Percentiles rank a stretch among this genome's conserved stretches.
Conservation (phyloP, 2,113 vertebrate species). For the Lamprotornis superbus region DNA sequence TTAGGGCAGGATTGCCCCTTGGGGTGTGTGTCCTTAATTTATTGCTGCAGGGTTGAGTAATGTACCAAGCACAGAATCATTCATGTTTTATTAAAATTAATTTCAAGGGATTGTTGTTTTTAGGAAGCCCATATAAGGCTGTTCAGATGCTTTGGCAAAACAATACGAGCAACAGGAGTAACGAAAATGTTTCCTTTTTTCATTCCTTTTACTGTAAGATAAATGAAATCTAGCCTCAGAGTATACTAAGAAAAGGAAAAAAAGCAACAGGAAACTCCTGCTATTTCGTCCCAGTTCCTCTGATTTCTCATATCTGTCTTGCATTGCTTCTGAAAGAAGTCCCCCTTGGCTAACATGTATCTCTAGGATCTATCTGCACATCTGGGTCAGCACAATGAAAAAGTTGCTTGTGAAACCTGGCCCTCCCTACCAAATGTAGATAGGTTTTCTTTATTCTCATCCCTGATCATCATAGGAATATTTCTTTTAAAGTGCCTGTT, state of each 20-base stretch:
- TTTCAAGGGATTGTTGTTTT: slow-evolving; percentile 19
- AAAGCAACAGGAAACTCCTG: neutral
- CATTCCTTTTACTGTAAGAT: neutral
- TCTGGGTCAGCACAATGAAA: neutral
- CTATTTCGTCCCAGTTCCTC: neutral
- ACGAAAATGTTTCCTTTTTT: neutral
- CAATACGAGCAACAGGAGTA: neutral
- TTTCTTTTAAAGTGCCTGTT: neutral
- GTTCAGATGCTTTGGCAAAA: neutral
- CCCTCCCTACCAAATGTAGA: neutral
- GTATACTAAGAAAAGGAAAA: neutral
- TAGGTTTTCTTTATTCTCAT: neutral
- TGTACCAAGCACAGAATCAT: slow-evolving; percentile 6
- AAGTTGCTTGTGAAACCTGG: neutral
- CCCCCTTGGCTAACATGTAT: neutral
- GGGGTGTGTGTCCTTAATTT: slow-evolving; percentile 27
- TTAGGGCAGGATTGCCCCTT: slow-evolving; percentile 11
- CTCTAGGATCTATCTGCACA: neutral
- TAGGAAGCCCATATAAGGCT: neutral
- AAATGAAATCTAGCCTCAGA: neutral
- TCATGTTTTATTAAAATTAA: slow-evolving; percentile 66
- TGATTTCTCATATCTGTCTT: neutral
- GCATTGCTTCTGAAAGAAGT: neutral
- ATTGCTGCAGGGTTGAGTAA: slow-evolving; percentile 48
- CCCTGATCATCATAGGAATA: neutral